These are phyloP conservation scores for Dendrolimus pini DNA, from an alignment of 2,888 invertebrate genomes.

Conservation along the genomic window DNA sequence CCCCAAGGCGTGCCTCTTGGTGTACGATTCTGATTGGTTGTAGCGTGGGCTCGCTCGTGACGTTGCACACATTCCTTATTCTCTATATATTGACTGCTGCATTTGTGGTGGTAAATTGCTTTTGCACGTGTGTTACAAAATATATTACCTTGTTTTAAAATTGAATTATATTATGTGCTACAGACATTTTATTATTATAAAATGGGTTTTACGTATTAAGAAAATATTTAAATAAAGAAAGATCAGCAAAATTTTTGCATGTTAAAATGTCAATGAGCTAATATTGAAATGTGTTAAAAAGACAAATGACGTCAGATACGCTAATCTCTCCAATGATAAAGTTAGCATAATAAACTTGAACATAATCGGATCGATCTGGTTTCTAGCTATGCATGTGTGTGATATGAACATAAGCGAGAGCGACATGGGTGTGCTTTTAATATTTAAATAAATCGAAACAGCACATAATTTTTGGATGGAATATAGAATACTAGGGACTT, in stretches of 20 bases:
- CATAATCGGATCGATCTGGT: slow-evolving; percentile 12
- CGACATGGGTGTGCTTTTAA: neutral
- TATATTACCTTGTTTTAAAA: too few relatives aligned
- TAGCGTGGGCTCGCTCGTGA: slow-evolving; percentile 72
- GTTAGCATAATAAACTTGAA: slow-evolving; percentile 11
- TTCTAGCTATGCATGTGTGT: slow-evolving; percentile 6
- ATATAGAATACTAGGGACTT: neutral
- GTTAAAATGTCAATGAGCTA: neutral
- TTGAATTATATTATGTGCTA: too few relatives aligned
- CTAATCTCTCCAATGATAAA: slow-evolving; percentile 16
- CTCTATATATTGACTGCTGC: slow-evolving; percentile 52
- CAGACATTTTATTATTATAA: too few relatives aligned
- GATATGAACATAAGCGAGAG: neutral
- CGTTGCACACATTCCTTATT: slow-evolving; percentile 67
- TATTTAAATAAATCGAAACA: too few relatives aligned
- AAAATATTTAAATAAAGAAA: neutral
- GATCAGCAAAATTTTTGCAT: neutral
- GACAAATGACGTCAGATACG: slow-evolving; percentile 7
- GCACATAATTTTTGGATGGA: too few relatives aligned
- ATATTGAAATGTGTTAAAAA: neutral
- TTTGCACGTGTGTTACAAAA: slow-evolving; percentile 2
- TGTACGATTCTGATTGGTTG: slow-evolving; percentile 70
- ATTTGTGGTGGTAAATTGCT: slow-evolving; percentile 29
- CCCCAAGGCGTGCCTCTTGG: slow-evolving; percentile 78
- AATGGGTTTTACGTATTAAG: too few relatives aligned